These are phyloP conservation scores for Cyclophora punctaria DNA, from an alignment of 2,888 invertebrate genomes.

Conservation along the genomic window DNA sequence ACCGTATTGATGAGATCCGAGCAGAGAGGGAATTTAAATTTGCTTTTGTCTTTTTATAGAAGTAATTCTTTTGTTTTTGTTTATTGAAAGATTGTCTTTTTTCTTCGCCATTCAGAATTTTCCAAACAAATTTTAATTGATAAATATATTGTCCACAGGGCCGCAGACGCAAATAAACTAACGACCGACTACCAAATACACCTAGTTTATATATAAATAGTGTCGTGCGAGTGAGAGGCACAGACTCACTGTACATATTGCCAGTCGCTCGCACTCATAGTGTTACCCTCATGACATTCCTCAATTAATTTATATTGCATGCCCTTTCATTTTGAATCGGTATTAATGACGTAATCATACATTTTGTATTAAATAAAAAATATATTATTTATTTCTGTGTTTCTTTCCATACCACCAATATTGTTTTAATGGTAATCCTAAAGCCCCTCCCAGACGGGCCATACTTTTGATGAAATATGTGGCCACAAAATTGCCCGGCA, in stretches of 20 bases:
- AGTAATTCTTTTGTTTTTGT: conserved; percentile 3
- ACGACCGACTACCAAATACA: conserved; percentile 14
- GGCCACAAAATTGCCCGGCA: no score
- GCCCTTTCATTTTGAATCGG: conserved; percentile 25
- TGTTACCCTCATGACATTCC: conserved; percentile 20
- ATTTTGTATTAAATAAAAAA: conserved; percentile 44
- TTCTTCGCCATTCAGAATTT: no score
- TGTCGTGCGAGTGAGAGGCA: conserved; percentile 26
- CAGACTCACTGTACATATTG: conserved; percentile 18
- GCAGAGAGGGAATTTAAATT: background rate
- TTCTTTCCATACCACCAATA: conserved; percentile 6
- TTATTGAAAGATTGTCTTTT: no score
- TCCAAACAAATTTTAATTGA: no score
- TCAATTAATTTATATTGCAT: conserved; percentile 31
- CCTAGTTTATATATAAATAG: conserved; percentile 6
- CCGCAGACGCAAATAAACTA: conserved; percentile 51
- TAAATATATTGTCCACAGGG: conserved; percentile 34
- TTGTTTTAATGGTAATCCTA: no score
- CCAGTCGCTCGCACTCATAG: conserved; percentile 25
- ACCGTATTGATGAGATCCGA: background rate
- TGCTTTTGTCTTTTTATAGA: background rate
- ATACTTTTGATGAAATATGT: no score
- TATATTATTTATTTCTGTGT: conserved; percentile 29
- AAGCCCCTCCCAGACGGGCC: no score
- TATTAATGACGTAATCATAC: conserved; percentile 32